Percentiles rank a stretch among this genome's conserved stretches.
Conservation (phyloP, 2,797 vertebrate genomes). For the Poecilia velifera region DNA sequence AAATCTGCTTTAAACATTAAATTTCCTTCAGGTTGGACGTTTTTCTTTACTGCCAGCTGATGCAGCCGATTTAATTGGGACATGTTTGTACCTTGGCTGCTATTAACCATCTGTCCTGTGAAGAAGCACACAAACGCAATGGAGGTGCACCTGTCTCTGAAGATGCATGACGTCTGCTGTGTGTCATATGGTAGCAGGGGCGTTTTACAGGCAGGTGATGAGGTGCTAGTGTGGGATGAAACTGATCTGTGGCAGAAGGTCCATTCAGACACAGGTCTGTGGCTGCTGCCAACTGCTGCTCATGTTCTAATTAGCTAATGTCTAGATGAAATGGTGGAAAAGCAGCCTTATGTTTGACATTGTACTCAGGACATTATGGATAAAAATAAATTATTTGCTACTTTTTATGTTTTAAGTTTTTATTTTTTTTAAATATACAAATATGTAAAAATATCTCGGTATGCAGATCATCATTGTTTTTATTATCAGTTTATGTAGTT, state of each 20-base stretch:
- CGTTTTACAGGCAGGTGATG: constrained; percentile 34
- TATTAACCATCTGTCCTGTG: not conserved
- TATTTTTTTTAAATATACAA: not conserved
- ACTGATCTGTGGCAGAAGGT: constrained; percentile 17
- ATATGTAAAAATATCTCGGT: too few relatives aligned
- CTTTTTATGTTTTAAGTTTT: not conserved
- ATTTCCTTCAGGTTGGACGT: not conserved
- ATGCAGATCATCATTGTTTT: not conserved
- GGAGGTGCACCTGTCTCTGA: not conserved
- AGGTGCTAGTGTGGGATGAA: constrained; percentile 22
- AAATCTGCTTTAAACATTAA: constrained; percentile 1
- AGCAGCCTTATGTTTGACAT: not conserved
- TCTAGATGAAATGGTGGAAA: constrained; percentile 30
- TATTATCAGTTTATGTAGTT: not conserved
- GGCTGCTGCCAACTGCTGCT: constrained; percentile 32
- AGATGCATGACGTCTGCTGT: constrained; percentile 1
- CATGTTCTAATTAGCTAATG: constrained; percentile 17
- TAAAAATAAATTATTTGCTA: not conserved
- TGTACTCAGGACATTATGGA: not conserved
- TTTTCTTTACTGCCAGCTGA: not conserved
- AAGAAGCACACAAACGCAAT: not conserved
- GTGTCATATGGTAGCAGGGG: not conserved
- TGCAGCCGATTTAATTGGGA: not conserved
- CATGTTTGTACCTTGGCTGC: not conserved
- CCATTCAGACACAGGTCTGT: constrained; percentile 37